phyloP scores from a whole-genome alignment of 2,888 invertebrate species.

The Himalopsyche kuldschensis region DNA sequence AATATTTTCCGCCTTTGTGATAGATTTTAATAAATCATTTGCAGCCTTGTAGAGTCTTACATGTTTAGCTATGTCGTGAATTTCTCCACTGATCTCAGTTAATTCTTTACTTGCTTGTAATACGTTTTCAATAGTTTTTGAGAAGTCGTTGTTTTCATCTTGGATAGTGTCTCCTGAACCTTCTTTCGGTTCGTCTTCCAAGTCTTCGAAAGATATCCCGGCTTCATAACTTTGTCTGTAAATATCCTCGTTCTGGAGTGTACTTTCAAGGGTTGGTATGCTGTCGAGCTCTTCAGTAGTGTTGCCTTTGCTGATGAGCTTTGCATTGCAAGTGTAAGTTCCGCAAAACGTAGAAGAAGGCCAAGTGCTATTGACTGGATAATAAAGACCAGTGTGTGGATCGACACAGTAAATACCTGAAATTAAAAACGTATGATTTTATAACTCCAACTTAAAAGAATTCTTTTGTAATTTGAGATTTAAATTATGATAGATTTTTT shows the following conservation, averaged over 20 bases:
- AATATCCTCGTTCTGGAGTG: neutral
- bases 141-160: neutral
- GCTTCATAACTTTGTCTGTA: neutral
- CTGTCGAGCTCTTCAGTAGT: neutral
- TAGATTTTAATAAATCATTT: neutral
- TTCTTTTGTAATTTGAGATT: too few species aligned
- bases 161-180: neutral
- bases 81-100: neutral
- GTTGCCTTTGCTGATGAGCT: neutral
- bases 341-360: constrained; percentile 52
- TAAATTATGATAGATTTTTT: too few species aligned
- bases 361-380: constrained; percentile 53
- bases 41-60: neutral
- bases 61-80: neutral
- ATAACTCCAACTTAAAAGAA: too few species aligned
- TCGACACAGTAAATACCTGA: constrained; percentile 54
- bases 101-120: neutral
- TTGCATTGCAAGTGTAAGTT: constrained; percentile 51
- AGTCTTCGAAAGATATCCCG: neutral
- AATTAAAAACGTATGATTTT: constrained; percentile 40
- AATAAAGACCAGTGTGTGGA: constrained; percentile 52
- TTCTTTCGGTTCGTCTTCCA: neutral
- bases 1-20: neutral
- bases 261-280: neutral
- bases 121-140: neutral